These are phyloP conservation scores for Drosophila quinaria DNA, from an alignment of 2,888 invertebrate genomes.

Conservation along the genomic window DNA sequence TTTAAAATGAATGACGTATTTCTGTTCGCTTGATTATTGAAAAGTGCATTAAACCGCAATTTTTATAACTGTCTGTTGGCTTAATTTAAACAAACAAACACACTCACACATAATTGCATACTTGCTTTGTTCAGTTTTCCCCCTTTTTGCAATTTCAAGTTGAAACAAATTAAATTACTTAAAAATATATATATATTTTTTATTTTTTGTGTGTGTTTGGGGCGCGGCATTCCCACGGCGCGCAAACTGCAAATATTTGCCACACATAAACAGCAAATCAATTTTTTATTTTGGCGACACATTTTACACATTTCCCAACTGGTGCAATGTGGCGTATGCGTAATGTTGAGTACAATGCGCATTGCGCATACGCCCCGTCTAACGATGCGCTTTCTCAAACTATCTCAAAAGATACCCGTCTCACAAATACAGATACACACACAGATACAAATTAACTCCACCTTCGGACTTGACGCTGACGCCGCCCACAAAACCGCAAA, in stretches of 20 bases:
- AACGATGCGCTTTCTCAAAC: not conserved
- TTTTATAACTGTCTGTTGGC: constrained; percentile 62
- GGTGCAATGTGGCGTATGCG: constrained; percentile 51
- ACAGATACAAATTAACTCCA: constrained; percentile 36
- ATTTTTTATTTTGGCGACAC: constrained; percentile 14
- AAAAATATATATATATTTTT: constrained; percentile 44
- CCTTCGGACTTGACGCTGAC: constrained; percentile 42
- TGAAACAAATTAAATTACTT: constrained; percentile 67
- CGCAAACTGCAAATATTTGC: constrained; percentile 65
- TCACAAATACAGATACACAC: constrained; percentile 1
- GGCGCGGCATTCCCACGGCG: constrained; percentile 74
- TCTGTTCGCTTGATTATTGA: constrained; percentile 6
- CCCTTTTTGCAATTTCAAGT: constrained; percentile 23
- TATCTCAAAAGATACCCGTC: constrained; percentile 5
- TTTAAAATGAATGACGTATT: constrained; percentile 17
- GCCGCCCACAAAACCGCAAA: constrained; percentile 72
- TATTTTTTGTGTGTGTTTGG: constrained; percentile 41
- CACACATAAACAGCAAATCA: constrained; percentile 33
- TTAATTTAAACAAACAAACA: constrained; percentile 58
- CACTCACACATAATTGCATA: not conserved
- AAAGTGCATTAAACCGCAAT: constrained; percentile 41
- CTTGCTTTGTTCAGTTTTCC: constrained; percentile 29
- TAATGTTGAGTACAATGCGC: constrained; percentile 25
- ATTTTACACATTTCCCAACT: constrained; percentile 14
- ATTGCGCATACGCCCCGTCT: constrained; percentile 50